Evolutionary conservation across 2,888 invertebrate genomes (phyloP), one percentile per base, ranked within the genome.

Genomic region (Malthinus flaveolus): DNA sequence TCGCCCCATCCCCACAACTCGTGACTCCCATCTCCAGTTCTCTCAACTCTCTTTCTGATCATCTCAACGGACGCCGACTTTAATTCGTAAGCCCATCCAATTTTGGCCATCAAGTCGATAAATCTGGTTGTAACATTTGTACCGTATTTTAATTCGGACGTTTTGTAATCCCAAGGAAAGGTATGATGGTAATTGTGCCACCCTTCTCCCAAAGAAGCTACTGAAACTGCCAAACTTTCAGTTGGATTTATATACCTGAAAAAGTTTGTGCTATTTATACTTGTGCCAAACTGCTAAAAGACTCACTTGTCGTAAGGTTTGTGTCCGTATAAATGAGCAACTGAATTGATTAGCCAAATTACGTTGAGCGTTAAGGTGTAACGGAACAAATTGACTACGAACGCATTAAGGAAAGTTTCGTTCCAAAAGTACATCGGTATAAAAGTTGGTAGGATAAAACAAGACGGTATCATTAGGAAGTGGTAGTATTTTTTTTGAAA

Each of bases 101-200:
- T 79, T 68, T 79, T 81, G 0, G 87, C 84, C 75, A 89, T 90
- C 9, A 84, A 71, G 70, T 93, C 88, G 49, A 94, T 81, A 49
- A 88, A 75, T 36, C 83, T 73, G 0, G 91, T 89, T 1, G 93
- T 91, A 8, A 56, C 15, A 45, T 56, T 56, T 11, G 85, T 73
- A 63, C 83, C 74, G 60, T 70, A 63, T 12, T 62, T 64, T 11
- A 91, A 80, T 77, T 96, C 95, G 9, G 93, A 88, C 15, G 95
- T 90, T 72, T 91, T 90, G 82, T 96, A 96, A 78, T 96, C 95
- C 89, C 92, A 93, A 0, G 95, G 95, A 78, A 95, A 96, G 0
- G 90, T 90, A 78, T 96, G 95, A 76, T 95, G 95, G 78, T 93
- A 96, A 79, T 96, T 95, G 80, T 95, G 1, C 91, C 91, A 23